Evolutionary conservation across 64 coral and sea anemone genomes (phyloP).

Genomic region (Montipora foliosa): DNA sequence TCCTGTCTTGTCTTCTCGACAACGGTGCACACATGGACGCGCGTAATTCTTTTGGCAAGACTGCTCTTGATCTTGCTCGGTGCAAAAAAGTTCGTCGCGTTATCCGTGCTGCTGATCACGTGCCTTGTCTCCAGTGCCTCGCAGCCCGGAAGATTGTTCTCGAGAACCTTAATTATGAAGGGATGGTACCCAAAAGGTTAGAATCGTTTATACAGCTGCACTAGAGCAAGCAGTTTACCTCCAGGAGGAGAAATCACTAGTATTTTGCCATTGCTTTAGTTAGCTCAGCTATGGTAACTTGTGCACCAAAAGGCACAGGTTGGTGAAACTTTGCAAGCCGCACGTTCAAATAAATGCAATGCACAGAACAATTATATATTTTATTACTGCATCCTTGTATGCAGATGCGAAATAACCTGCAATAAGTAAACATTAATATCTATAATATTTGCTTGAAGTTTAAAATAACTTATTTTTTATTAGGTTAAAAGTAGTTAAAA

Average conservation of each 20-base stretch:
- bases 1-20: constrained; percentile 71
- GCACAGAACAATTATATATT: too few relatives aligned
- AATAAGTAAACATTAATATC: too few relatives aligned
- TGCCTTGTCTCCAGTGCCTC: constrained; percentile 72
- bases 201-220: constrained; percentile 85
- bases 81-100: constrained; percentile 68
- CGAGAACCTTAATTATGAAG: constrained; percentile 48
- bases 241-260: neutral
- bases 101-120: constrained; percentile 60
- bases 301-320: too few relatives aligned
- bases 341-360: too few relatives aligned
- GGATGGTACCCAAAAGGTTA: constrained; percentile 67
- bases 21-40: constrained; percentile 79
- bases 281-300: neutral
- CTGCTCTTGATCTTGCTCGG: constrained; percentile 74
- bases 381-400: too few relatives aligned
- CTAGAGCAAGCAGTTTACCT: neutral
- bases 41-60: constrained; percentile 63
- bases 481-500: too few relatives aligned
- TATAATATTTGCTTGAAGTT: too few relatives aligned
- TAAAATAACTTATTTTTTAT: too few relatives aligned
- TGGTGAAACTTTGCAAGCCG: too few relatives aligned
- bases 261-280: neutral
- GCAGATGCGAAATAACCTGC: too few relatives aligned
- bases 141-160: constrained; percentile 62